Conservation (phyloP, 1,140 invertebrate species). For the Papilio polytes region DNA sequence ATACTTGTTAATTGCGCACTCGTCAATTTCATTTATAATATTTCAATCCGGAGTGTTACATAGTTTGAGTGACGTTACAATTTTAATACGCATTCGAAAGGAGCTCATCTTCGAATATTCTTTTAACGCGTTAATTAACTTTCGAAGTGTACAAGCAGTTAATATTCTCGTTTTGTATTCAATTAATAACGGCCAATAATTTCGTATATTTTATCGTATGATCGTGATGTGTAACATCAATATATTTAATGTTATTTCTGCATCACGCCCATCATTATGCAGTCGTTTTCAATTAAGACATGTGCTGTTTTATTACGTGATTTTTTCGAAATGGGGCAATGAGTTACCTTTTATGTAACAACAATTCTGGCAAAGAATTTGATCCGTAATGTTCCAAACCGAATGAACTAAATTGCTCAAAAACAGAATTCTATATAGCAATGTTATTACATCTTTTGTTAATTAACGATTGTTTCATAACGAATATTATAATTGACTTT, state of each 20-base stretch:
- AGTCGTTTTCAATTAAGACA: conserved; percentile 34
- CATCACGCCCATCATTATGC: conserved; percentile 14
- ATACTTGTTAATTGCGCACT: conserved; percentile 67
- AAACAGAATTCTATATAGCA: not conserved
- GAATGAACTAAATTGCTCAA: too few relatives aligned
- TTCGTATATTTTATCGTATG: conserved; percentile 21
- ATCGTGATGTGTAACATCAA: conserved; percentile 1
- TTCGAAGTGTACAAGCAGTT: conserved; percentile 39
- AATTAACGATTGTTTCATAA: not conserved
- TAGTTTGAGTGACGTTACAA: conserved; percentile 66
- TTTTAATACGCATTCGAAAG: conserved; percentile 51
- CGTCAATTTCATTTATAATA: conserved; percentile 64
- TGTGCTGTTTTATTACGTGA: conserved; percentile 40
- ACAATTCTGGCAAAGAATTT: not conserved
- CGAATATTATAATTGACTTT: not conserved
- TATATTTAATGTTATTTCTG: not conserved
- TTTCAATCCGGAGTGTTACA: conserved; percentile 55
- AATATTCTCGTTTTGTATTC: conserved; percentile 36
- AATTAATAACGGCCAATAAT: conserved; percentile 32
- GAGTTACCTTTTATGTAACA: not conserved
- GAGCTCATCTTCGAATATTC: conserved; percentile 42
- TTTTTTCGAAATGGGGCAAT: not conserved
- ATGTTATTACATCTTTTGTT: not conserved
- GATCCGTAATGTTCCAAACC: not conserved
- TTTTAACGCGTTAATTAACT: conserved; percentile 48